Conservation (phyloP, 2,888 invertebrate genomes). For the Meiosimyza decipiens region DNA sequence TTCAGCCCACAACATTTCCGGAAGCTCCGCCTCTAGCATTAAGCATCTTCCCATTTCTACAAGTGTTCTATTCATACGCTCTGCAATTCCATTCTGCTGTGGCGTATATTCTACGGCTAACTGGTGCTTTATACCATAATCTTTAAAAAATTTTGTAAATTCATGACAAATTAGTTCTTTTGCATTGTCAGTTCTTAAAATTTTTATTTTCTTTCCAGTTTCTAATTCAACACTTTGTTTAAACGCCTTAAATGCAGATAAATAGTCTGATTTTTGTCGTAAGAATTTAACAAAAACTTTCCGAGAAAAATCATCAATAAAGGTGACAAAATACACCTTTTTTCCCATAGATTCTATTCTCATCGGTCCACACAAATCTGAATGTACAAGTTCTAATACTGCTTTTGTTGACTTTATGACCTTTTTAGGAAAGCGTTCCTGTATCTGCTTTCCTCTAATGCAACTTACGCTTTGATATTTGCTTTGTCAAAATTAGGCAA, state of each 20-base stretch:
- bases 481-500: constrained; percentile 28
- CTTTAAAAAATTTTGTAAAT: constrained; percentile 18
- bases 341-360: constrained; percentile 37
- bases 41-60: constrained; percentile 43
- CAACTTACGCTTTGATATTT: constrained; percentile 29
- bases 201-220: no score
- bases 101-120: constrained; percentile 26
- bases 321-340: constrained; percentile 41
- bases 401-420: no score
- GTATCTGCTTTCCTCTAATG: constrained; percentile 33
- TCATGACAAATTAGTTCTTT: not conserved
- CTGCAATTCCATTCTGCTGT: constrained; percentile 32
- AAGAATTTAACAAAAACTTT: constrained; percentile 11
- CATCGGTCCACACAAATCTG: not conserved
- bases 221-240: no score
- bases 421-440: no score
- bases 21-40: constrained; percentile 45
- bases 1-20: constrained; percentile 45
- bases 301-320: constrained; percentile 35
- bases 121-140: constrained; percentile 27
- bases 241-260: no score
- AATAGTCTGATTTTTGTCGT: not conserved
- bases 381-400: not conserved
- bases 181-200: no score
- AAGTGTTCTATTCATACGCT: constrained; percentile 29